Evolutionary conservation across 2,888 invertebrate species (phyloP), one percentile per base, ranked within the genome.

Genomic region (Mystacides longicornis): DNA sequence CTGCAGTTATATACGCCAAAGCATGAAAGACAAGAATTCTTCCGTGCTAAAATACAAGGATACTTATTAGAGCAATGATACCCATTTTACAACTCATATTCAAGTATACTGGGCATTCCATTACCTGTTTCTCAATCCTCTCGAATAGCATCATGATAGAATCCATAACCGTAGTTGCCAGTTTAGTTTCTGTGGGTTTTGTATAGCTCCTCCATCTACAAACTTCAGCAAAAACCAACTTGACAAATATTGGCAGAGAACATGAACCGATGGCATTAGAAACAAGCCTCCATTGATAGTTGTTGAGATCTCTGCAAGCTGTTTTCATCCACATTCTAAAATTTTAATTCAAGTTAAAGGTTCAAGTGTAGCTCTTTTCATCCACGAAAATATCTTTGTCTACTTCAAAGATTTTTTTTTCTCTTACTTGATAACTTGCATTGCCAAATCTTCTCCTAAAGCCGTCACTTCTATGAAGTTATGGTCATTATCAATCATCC

Each of bases 161-260:
- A 69, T 96, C 96, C 90, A 95, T 95, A 0, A 97, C 95, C 1
- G 92, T 94, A 18, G 89, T 91, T 0, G 95, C 94, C 22, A 99
- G 75, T 65, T 93, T 88, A 0, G 95, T 96, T 64, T 95, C 93
- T 62, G 90, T 89, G 0, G 93, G 90, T 65, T 92, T 89, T 0
- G 95, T 95, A 69, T 97, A 98, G 63, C 96, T 96, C 53, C 94
- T 81, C 98, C 98, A 98, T 61, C 95, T 81, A 68, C 93, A 94
- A 22, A 98, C 93, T 75, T 98, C 97, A 14, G 97, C 98, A 71
- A 94, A 96, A 0, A 98, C 95, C 45, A 99, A 75, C 73, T 98
- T 98, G 0, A 98, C 94, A 68, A 96, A 98, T 60, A 99, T 93
- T 0, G 98, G 97, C 52, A 97, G 72, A 1, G 96, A 96, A 67